Conservation (phyloP, 2,113 vertebrate genomes). For the Saiga tatarica region DNA sequence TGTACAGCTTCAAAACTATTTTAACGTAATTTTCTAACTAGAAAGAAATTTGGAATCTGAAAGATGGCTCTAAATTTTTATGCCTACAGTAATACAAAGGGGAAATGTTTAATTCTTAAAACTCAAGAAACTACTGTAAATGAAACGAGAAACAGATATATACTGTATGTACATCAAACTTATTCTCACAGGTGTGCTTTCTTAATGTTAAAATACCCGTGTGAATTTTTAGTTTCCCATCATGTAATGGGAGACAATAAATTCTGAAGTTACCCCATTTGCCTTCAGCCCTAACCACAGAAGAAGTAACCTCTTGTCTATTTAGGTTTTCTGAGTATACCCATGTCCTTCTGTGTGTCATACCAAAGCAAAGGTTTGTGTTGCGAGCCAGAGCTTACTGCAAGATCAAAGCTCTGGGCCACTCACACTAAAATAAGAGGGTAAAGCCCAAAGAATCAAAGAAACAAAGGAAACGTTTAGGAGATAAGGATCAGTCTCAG, state of each 20-base stretch:
- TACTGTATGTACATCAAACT: conserved; percentile 43
- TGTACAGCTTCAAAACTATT: not conserved
- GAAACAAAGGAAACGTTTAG: conserved; percentile 98
- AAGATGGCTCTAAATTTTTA: conserved; percentile 1
- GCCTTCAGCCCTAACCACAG: conserved; percentile 74
- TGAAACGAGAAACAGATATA: conserved; percentile 80
- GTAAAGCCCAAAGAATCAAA: conserved; percentile 92
- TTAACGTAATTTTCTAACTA: not conserved
- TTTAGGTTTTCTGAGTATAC: conserved; percentile 71
- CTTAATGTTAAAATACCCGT: conserved; percentile 81
- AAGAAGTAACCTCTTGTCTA: conserved; percentile 84
- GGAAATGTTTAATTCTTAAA: conserved; percentile 59
- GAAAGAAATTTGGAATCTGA: conserved; percentile 18
- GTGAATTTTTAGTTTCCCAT: conserved; percentile 85
- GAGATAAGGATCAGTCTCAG: conserved; percentile 96
- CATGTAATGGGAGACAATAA: conserved; percentile 79
- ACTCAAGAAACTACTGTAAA: conserved; percentile 73
- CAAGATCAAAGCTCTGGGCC: conserved; percentile 93
- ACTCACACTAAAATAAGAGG: conserved; percentile 89
- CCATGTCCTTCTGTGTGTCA: conserved; percentile 72
- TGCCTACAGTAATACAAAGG: not conserved
- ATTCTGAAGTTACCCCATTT: conserved; percentile 82
- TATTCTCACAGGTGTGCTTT: conserved; percentile 81
- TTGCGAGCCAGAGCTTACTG: conserved; percentile 83
- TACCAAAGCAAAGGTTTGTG: conserved; percentile 79